Base-by-base conservation (phyloP, 2,797 vertebrate species). In the Anguilla megastoma region DNA sequence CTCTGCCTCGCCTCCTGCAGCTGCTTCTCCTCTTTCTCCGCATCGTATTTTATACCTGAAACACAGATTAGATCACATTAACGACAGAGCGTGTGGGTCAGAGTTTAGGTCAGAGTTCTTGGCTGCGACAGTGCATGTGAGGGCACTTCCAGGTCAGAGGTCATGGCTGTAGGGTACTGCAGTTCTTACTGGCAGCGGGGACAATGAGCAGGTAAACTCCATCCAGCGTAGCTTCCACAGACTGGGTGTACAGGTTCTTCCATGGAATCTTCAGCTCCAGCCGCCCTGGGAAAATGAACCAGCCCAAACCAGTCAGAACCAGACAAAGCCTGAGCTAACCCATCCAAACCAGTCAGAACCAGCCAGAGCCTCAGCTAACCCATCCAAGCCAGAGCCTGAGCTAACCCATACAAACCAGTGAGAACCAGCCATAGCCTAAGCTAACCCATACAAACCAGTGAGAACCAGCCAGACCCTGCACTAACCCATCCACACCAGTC, bases 171-270 rank as follows among this genome's bases (percentile, higher is more conserved):
- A 80, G 76, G 9, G 85, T 50, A 24, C n/a, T 12, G 41, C 16
- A 56, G 79, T 45, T 96, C 99, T 97, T 97, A 99, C 99, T 98
- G 92, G 99, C 97, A 95, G 97, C 98, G 89, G 99, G 99, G 84
- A 99, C 98, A 86, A 99, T 97, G 85, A 99, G 98, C 91, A 99
- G 94, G 93, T 96, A 99, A 91, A 99, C 98, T 54, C 97, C 98
- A 93, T 98, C 98, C 89, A 99, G 95, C 16, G 97, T 97, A n/a
- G 99, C 98, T 92, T 98, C 98, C 92, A 99, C 98, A 1, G 99
- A 98, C 91, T 99, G 97, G 33, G 95, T 98, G 94, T 99, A 99
- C 88, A 99, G 97, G 89, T 99, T 98, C 92, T 98, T 97, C 99
- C 99, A 99, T 3, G 99, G 99, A 90, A 99, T 99, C 94, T 96